Evolutionary conservation across 2,888 invertebrate genomes (phyloP).

Genomic region (Oxyteleia sp.): DNA sequence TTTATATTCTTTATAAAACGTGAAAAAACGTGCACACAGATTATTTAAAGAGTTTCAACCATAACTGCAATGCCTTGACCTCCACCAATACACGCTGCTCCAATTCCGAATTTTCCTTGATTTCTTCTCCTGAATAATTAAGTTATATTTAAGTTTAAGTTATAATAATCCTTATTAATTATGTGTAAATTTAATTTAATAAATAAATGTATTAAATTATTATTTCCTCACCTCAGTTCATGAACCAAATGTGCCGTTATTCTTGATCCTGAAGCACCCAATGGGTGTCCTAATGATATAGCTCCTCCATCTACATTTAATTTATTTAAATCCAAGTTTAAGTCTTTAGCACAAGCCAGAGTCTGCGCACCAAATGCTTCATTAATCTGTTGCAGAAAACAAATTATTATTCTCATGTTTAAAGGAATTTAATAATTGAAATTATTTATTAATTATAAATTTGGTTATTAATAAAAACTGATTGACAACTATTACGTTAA

Average conservation of each 20-base stretch:
- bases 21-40: background rate
- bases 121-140: constrained; percentile 95
- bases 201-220: too few species aligned
- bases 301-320: constrained; percentile 98
- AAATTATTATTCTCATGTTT: too few species aligned
- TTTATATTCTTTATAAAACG: background rate
- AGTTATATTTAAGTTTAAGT: too few species aligned
- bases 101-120: constrained; percentile 95
- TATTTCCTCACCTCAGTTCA: constrained; percentile 92
- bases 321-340: constrained; percentile 95
- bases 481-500: too few species aligned
- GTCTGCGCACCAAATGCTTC: constrained; percentile 99
- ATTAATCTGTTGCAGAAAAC: constrained; percentile 92
- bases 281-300: constrained; percentile 98
- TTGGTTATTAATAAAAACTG: too few species aligned
- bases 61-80: constrained; percentile 99
- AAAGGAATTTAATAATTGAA: too few species aligned
- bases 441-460: too few species aligned
- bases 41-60: constrained; percentile 91
- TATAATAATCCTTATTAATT: too few species aligned
- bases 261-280: constrained; percentile 97
- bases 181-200: too few species aligned
- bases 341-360: constrained; percentile 95
- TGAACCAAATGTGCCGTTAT: constrained; percentile 97
- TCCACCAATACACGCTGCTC: constrained; percentile 99